Conservation (phyloP, 2,888 invertebrate genomes). For the Girardia tigrina region DNA sequence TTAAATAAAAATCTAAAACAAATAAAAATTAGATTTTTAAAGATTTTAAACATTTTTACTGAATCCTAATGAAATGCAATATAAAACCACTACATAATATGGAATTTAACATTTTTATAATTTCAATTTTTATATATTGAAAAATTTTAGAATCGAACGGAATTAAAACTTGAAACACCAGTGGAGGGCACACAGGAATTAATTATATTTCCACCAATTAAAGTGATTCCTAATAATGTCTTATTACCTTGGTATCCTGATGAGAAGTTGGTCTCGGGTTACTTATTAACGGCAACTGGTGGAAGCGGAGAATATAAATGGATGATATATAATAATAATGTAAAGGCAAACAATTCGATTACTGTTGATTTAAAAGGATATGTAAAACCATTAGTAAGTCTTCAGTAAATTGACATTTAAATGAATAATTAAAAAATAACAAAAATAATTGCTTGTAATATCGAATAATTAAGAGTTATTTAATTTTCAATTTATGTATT, state of each 20-base stretch:
- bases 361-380: background rate
- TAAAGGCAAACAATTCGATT: background rate
- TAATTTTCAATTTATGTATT: too few species aligned
- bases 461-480: too few species aligned
- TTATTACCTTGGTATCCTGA: conserved; percentile 57
- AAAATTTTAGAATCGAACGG: conserved; percentile 16
- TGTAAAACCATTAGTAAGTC: background rate
- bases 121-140: too few species aligned
- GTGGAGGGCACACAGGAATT: conserved; percentile 43
- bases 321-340: conserved; percentile 44
- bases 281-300: conserved; percentile 57
- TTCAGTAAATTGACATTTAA: too few species aligned
- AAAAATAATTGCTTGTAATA: too few species aligned
- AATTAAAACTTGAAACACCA: conserved; percentile 29
- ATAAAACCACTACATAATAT: too few species aligned
- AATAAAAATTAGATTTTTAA: too few species aligned
- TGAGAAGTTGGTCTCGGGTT: conserved; percentile 28
- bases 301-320: conserved; percentile 68
- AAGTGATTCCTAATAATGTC: conserved; percentile 56
- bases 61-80: too few species aligned
- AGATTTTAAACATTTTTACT: too few species aligned
- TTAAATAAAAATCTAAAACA: too few species aligned
- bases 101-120: too few species aligned
- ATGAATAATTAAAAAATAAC: too few species aligned
- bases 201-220: conserved; percentile 58